Percentiles rank a stretch among this genome's conserved stretches.
phyloP scores from a whole-genome alignment of 2,113 vertebrate species.

The Hypanus sabinus region DNA sequence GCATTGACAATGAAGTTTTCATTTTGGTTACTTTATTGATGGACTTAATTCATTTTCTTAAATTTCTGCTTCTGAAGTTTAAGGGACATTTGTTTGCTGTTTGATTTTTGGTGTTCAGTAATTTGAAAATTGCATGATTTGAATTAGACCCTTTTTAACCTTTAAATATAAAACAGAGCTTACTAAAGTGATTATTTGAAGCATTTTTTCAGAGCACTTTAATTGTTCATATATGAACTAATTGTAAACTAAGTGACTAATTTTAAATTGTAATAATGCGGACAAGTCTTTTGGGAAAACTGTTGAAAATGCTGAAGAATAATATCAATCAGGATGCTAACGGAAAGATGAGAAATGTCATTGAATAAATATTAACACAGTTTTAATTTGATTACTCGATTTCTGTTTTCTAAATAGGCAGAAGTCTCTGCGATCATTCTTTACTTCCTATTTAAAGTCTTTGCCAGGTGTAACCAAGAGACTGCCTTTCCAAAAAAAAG shows the following conservation, averaged over 20 bases:
- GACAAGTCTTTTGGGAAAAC: not conserved
- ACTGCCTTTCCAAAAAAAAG: conserved; percentile 43
- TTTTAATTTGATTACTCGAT: not conserved
- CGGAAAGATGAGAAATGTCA: not conserved
- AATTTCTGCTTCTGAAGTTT: too few species aligned
- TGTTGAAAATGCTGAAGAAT: not conserved
- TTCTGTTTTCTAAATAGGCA: conserved; percentile 49
- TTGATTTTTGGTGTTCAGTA: not conserved
- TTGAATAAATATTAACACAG: not conserved
- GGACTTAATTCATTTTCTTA: not conserved
- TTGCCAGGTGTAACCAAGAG: conserved; percentile 70
- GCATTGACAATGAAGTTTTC: not conserved
- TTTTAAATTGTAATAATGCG: not conserved
- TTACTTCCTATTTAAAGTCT: conserved; percentile 75
- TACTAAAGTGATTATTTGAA: too few species aligned
- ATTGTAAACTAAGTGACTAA: not conserved
- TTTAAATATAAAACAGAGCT: not conserved
- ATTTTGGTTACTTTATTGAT: not conserved
- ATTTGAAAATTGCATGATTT: not conserved
- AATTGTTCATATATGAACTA: not conserved
- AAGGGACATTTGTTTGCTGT: not conserved
- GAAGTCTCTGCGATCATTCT: conserved; percentile 78
- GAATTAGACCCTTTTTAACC: not conserved
- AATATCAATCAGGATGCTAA: not conserved
- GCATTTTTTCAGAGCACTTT: not conserved